Evolutionary conservation across 2,888 invertebrate species (phyloP).

Genomic region (Cheiracanthium punctorium): DNA sequence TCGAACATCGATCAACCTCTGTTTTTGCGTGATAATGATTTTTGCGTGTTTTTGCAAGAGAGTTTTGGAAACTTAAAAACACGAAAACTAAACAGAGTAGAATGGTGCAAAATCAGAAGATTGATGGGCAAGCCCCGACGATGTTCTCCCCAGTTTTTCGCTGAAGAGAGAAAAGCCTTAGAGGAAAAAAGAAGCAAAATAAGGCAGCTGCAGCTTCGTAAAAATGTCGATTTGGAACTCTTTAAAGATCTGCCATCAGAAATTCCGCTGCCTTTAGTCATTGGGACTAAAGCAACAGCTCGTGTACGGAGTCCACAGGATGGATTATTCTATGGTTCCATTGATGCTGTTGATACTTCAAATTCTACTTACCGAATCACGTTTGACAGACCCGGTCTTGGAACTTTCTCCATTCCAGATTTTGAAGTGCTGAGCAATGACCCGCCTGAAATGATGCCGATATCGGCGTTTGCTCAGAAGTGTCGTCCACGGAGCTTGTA

Average conservation of each 20-base stretch:
- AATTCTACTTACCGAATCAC: conserved; percentile 95
- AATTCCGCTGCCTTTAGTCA: conserved; percentile 94
- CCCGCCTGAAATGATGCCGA: conserved; percentile 90
- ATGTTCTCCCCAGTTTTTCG: conserved; percentile 87
- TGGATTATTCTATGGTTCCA: conserved; percentile 93
- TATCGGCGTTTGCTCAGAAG: conserved; percentile 86
- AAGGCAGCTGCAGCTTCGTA: conserved; percentile 92
- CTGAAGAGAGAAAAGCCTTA: conserved; percentile 93
- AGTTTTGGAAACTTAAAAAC: conserved; percentile 94
- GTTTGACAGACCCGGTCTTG: conserved; percentile 92
- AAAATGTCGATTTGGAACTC: conserved; percentile 82
- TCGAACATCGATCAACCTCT: conserved; percentile 95
- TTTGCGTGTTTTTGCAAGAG: conserved; percentile 93
- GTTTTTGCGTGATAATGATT: conserved; percentile 97
- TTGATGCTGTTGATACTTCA: conserved; percentile 96
- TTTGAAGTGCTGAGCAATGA: conserved; percentile 96
- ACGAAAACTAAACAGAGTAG: conserved; percentile 87
- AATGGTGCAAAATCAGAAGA: conserved; percentile 96
- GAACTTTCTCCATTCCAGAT: conserved; percentile 96
- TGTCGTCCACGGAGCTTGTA: conserved; percentile 75
- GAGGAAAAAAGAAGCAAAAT: conserved; percentile 94
- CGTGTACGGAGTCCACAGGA: conserved; percentile 93
- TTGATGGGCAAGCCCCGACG: conserved; percentile 97
- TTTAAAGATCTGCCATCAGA: conserved; percentile 93
- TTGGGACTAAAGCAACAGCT: conserved; percentile 93